Percentiles rank a stretch among this genome's conserved stretches.
Evolutionary conservation across 2,113 vertebrate genomes (phyloP).

Genomic region (Amphiprion percula): DNA sequence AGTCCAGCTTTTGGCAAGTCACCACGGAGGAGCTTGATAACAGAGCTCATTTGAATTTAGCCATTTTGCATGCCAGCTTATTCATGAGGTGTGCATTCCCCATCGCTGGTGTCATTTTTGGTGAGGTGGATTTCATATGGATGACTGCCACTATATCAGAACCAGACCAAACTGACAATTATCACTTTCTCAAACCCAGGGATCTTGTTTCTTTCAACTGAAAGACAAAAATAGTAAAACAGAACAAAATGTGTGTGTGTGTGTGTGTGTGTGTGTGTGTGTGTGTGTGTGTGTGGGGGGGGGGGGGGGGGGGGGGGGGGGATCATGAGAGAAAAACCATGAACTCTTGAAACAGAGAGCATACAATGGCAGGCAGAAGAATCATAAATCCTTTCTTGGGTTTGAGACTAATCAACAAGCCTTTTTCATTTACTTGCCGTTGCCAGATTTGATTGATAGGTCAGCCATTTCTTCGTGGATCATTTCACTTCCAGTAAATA

Average conservation of each 20-base stretch:
- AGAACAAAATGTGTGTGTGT: constrained; percentile 24
- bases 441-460: constrained; percentile 67
- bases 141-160: constrained; percentile 62
- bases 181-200: constrained; percentile 48
- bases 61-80: constrained; percentile 52
- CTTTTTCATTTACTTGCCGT: constrained; percentile 33
- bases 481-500: constrained; percentile 64
- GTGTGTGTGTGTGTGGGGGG: no score
- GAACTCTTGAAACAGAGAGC: constrained; percentile 11
- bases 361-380: constrained; percentile 34
- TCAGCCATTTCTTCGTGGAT: constrained; percentile 57
- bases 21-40: constrained; percentile 64
- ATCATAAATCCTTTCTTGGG: constrained; percentile 40
- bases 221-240: constrained; percentile 11
- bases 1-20: constrained; percentile 58
- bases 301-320: no score
- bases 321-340: constrained; percentile 6
- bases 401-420: constrained; percentile 52
- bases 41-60: constrained; percentile 64
- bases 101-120: constrained; percentile 65
- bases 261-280: no score
- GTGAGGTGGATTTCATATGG: constrained; percentile 48
- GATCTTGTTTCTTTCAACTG: constrained; percentile 15
- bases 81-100: constrained; percentile 70
- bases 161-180: constrained; percentile 65